phyloP scores from a whole-genome alignment of 2,888 invertebrate species.

The Corythucha ciliata region DNA sequence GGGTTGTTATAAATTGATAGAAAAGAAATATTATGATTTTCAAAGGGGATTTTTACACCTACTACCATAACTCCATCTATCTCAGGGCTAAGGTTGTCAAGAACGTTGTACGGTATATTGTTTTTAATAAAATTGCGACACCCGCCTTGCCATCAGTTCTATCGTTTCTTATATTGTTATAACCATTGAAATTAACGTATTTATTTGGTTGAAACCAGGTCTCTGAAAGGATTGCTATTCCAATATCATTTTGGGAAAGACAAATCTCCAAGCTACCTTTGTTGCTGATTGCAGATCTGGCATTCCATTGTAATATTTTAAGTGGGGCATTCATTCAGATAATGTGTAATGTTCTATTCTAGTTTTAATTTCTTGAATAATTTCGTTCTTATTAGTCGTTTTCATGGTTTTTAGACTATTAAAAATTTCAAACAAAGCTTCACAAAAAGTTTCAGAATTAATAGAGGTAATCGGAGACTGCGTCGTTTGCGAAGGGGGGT shows the following conservation, averaged over 20 bases:
- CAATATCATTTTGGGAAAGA: not conserved
- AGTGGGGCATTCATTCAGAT: too few species aligned
- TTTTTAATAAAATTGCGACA: slow-evolving; percentile 4
- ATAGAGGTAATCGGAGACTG: too few species aligned
- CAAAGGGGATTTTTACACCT: not conserved
- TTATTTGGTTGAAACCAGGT: slow-evolving; percentile 7
- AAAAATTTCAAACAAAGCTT: too few species aligned
- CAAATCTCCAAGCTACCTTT: slow-evolving; percentile 11
- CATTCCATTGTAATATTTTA: slow-evolving; percentile 12
- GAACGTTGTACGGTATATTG: not conserved
- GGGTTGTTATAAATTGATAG: slow-evolving; percentile 6
- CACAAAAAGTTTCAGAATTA: too few species aligned
- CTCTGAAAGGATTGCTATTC: slow-evolving; percentile 5
- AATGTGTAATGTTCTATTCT: too few species aligned
- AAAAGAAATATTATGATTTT: not conserved
- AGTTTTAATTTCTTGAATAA: too few species aligned
- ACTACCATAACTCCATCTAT: not conserved
- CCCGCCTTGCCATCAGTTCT: slow-evolving; percentile 7
- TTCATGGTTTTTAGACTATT: too few species aligned
- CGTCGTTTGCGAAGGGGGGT: too few species aligned
- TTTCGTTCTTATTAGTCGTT: too few species aligned
- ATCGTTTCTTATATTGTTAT: not conserved
- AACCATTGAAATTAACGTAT: not conserved
- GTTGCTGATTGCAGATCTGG: slow-evolving; percentile 12
- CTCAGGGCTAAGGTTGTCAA: not conserved